A percentile compares a stretch with the other conserved stretches of the same genome.
phyloP scores from a whole-genome alignment of 2,888 invertebrate species.

The Lapara coniferarum region DNA sequence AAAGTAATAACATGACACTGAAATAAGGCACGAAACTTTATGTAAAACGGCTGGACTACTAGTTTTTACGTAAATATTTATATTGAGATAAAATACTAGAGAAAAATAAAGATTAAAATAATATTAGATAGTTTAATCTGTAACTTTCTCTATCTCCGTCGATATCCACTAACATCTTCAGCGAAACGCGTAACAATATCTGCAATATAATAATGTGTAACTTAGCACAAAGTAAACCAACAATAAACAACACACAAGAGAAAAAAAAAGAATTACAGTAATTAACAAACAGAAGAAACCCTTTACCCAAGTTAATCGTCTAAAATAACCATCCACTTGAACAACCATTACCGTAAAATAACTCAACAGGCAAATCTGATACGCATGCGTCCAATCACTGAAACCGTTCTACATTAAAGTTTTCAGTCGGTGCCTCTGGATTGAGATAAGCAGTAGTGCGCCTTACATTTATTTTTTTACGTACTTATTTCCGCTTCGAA shows the following conservation, averaged over 20 bases:
- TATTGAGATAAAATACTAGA: too few relatives aligned
- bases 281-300: conserved; percentile 21
- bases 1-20: too few relatives aligned
- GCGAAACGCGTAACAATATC: too few relatives aligned
- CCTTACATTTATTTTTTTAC: conserved; percentile 35
- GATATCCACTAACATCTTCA: too few relatives aligned
- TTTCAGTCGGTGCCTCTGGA: conserved; percentile 52
- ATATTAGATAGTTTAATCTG: too few relatives aligned
- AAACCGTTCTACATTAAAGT: conserved; percentile 44
- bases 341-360: conserved; percentile 35
- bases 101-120: too few relatives aligned
- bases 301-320: conserved; percentile 12
- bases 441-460: conserved; percentile 41
- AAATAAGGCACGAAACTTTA: too few relatives aligned
- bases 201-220: neutral
- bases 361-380: conserved; percentile 52
- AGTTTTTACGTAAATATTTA: too few relatives aligned
- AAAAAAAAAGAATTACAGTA: conserved; percentile 20
- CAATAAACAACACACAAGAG: neutral
- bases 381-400: conserved; percentile 55
- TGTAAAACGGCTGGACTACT: too few relatives aligned
- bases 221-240: neutral
- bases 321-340: conserved; percentile 24
- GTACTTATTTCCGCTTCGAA: conserved; percentile 32
- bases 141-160: too few relatives aligned